Percentiles rank a stretch among this genome's conserved stretches.
Conservation (phyloP, 2,888 invertebrate species). For the Mongoloraphidia duomilia region DNA sequence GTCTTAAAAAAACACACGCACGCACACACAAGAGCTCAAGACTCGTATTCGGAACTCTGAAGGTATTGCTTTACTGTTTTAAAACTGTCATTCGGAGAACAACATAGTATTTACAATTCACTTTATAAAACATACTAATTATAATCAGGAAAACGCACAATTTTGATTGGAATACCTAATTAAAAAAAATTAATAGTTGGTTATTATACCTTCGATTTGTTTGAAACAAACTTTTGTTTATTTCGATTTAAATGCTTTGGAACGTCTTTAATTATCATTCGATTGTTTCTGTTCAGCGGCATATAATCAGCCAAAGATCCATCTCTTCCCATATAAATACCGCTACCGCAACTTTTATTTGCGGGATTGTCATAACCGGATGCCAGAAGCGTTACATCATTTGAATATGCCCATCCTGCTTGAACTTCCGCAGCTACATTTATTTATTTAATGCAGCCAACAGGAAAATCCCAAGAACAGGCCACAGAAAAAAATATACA, state of each 20-base stretch:
- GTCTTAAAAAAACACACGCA: no score
- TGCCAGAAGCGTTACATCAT: conserved; percentile 18
- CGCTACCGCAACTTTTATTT: conserved; percentile 16
- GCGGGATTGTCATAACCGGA: conserved; percentile 14
- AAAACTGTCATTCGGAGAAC: no score
- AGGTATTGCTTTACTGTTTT: no score
- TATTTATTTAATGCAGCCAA: conserved; percentile 2
- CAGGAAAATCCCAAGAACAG: no score
- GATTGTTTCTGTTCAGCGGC: not conserved
- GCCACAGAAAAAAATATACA: no score
- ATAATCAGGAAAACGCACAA: no score
- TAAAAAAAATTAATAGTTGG: no score
- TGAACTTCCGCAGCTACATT: conserved; percentile 18
- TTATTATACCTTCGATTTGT: not conserved
- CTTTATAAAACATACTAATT: no score
- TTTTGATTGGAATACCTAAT: no score
- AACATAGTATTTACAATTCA: no score
- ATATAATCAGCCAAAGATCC: conserved; percentile 7
- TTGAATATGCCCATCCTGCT: conserved; percentile 18
- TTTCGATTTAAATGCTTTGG: not conserved
- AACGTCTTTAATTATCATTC: conserved; percentile 2
- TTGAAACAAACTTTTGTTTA: not conserved
- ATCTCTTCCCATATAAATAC: conserved; percentile 14
- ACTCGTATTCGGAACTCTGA: no score
- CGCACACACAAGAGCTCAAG: no score